A percentile compares a stretch with the other conserved stretches of the same genome.
phyloP scores from a whole-genome alignment of 2,888 invertebrate species.

The Candidula unifasciata region DNA sequence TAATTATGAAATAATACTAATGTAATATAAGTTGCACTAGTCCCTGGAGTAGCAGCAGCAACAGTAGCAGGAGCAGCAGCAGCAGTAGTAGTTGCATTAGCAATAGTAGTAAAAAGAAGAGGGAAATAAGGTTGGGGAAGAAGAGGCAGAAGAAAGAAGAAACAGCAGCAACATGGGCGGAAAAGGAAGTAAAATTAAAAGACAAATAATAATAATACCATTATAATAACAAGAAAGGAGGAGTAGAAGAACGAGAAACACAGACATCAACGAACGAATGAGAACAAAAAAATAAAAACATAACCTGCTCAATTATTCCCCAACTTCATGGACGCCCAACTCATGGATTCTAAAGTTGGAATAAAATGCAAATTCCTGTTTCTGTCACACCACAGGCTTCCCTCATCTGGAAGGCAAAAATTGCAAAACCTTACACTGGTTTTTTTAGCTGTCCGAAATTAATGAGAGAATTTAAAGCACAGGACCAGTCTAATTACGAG shows the following conservation, averaged over 20 bases:
- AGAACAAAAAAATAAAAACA: background rate
- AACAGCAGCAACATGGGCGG: background rate
- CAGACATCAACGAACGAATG: background rate
- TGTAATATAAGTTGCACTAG: no score
- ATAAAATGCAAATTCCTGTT: background rate
- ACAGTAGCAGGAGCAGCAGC: background rate
- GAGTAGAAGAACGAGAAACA: no score
- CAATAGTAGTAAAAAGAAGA: background rate
- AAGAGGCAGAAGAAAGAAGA: background rate
- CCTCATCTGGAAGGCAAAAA: background rate
- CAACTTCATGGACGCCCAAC: background rate
- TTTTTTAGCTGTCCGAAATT: conserved; percentile 12
- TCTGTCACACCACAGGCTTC: background rate
- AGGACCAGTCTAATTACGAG: conserved; percentile 20
- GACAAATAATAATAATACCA: background rate
- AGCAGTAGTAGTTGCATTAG: background rate
- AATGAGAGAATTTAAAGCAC: conserved; percentile 12
- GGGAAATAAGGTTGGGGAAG: background rate
- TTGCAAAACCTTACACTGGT: background rate
- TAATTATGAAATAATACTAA: no score
- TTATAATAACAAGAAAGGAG: no score
- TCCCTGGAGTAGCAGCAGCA: no score
- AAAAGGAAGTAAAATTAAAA: background rate
- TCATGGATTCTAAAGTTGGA: background rate
- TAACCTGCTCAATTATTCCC: background rate